Evolutionary conservation across 2,113 vertebrate genomes (phyloP).

Genomic region (Zeus faber): DNA sequence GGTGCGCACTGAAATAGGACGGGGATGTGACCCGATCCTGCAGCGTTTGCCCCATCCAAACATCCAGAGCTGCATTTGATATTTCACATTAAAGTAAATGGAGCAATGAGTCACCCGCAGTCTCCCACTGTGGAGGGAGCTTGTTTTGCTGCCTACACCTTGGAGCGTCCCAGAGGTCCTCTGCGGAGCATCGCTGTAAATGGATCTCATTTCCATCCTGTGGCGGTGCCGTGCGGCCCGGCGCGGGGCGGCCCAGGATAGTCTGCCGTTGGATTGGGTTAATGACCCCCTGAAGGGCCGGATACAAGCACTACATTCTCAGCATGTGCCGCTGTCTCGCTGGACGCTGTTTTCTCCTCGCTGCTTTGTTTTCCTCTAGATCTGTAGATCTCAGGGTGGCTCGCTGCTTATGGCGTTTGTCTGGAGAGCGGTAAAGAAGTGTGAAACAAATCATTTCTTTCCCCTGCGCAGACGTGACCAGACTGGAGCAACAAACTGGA

Average conservation of each 20-base stretch:
- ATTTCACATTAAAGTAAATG: slow-evolving; percentile 64
- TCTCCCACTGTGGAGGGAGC: slow-evolving; percentile 42
- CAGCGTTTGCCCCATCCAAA: slow-evolving; percentile 46
- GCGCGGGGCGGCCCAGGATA: slow-evolving; percentile 21
- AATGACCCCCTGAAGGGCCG: slow-evolving; percentile 17
- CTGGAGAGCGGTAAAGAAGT: too few species aligned
- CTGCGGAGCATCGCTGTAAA: slow-evolving; percentile 39
- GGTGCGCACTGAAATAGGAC: slow-evolving; percentile 41
- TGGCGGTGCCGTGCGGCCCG: slow-evolving; percentile 26
- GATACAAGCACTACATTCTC: slow-evolving; percentile 7
- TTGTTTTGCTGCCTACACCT: slow-evolving; percentile 39
- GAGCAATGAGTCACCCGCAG: slow-evolving; percentile 56
- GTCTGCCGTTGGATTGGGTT: slow-evolving; percentile 19
- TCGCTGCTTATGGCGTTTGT: too few species aligned
- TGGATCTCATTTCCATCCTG: slow-evolving; percentile 54
- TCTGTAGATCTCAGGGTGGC: not conserved
- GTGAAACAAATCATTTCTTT: too few species aligned
- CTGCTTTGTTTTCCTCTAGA: slow-evolving; percentile 6
- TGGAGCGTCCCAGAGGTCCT: slow-evolving; percentile 43
- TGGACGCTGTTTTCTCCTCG: not conserved
- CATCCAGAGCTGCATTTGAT: slow-evolving; percentile 51
- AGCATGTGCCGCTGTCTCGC: slow-evolving; percentile 1
- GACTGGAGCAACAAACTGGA: too few species aligned
- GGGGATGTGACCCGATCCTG: slow-evolving; percentile 11
- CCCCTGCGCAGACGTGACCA: too few species aligned